Evolutionary conservation across 2,888 invertebrate species (phyloP), one percentile per base, ranked within the genome.

Genomic region (Nomada fabriciana): DNA sequence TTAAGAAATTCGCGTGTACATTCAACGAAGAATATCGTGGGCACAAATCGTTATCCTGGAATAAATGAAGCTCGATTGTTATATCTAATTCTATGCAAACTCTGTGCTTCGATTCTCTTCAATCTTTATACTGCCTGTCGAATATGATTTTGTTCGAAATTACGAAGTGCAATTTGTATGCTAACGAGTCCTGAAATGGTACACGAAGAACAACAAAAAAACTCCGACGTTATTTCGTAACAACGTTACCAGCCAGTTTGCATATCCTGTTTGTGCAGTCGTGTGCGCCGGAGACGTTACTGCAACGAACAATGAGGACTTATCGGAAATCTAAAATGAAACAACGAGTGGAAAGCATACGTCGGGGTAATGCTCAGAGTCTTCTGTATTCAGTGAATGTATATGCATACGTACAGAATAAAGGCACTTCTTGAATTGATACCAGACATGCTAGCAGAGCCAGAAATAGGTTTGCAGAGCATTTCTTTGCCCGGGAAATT

Each of bases 401-500:
- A 68, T 36, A 36, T 36, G 0, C 36, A 7, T 36, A 7, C 68
- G 65, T 25, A 25, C 25, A 25, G 25, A 20, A 13, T 15, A 29
- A 25, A 15, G 43, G 77, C 59, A 43, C 25, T 53, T 25, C 20
- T 53, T 23, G 18, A 10, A 61, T 53, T 23, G 42, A 42, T 53
- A 55, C 29, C 50, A 15, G 61, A n/a, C 71, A 68, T 78, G 59
- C 11, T 43, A 20, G 23, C 10, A 57, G 65, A 57, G 52, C 18
- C 29, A 23, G 29, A 47, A 70, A 61, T 67, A 64, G 53, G 29
- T 72, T 76, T 74, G 65, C 76, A 64, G 64, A 67, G 55, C 60
- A 53, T 59, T 71, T 72, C 76, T 72, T 57, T 65, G 68, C 23
- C n/a, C 68, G 52, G 52, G 52, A 69, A 74, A 76, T 20, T 59